phyloP scores from a whole-genome alignment of 2,888 invertebrate genomes.

The Drosophila paracracens region DNA sequence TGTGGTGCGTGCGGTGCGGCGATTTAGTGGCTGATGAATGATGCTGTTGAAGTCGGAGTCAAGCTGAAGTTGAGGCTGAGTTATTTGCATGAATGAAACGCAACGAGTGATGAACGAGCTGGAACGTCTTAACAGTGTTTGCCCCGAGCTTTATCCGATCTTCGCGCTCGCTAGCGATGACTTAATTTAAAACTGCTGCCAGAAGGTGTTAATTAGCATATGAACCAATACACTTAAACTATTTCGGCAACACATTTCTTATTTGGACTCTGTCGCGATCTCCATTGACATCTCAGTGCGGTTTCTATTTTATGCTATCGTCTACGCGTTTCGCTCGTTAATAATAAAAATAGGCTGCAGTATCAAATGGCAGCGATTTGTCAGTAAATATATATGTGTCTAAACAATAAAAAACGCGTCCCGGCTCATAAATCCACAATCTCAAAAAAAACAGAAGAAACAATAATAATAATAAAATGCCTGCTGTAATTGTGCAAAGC shows the following conservation, averaged over 20 bases:
- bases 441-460: constrained; percentile 15
- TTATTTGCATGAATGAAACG: constrained; percentile 78
- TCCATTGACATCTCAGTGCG: constrained; percentile 3
- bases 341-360: constrained; percentile 37
- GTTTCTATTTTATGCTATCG: constrained; percentile 44
- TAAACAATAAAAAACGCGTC: background rate
- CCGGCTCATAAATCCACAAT: constrained; percentile 10
- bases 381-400: constrained; percentile 20
- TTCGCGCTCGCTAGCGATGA: constrained; percentile 55
- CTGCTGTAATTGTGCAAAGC: constrained; percentile 58
- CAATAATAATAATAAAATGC: constrained; percentile 29
- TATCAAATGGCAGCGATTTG: constrained; percentile 49
- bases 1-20: constrained; percentile 44
- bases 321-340: constrained; percentile 64
- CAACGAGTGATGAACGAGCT: constrained; percentile 62
- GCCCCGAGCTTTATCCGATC: constrained; percentile 37
- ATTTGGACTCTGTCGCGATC: constrained; percentile 6
- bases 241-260: constrained; percentile 29
- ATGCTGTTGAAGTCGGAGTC: constrained; percentile 42
- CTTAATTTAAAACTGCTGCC: constrained; percentile 69
- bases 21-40: constrained; percentile 64
- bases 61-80: constrained; percentile 40
- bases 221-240: constrained; percentile 42
- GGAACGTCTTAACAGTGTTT: constrained; percentile 8
- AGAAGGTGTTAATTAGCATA: constrained; percentile 79